Evolutionary conservation across 2,797 vertebrate genomes (phyloP).

Genomic region (Molossus molossus): DNA sequence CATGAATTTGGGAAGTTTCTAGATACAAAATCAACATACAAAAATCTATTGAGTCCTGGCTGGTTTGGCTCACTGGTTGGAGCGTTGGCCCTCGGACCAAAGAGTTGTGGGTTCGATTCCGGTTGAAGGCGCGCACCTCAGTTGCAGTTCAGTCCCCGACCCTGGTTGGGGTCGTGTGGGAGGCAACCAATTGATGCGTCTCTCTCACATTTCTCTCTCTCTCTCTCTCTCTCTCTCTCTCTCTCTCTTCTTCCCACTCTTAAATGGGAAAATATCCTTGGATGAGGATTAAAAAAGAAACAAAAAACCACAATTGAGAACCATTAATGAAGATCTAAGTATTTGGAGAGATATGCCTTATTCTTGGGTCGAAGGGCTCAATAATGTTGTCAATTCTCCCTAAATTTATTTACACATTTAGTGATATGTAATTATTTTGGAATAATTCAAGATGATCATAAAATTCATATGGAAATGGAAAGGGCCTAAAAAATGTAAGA

Average conservation of each 20-base stretch:
- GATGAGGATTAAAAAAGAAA: too few relatives aligned
- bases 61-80: too few relatives aligned
- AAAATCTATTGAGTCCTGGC: slow-evolving; percentile 15
- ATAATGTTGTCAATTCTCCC: background rate
- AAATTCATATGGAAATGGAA: slow-evolving; percentile 27
- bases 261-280: too few relatives aligned
- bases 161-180: too few relatives aligned
- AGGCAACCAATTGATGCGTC: too few relatives aligned
- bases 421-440: background rate
- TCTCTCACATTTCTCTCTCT: too few relatives aligned
- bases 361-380: background rate
- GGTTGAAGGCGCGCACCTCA: too few relatives aligned
- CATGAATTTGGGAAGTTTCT: slow-evolving; percentile 11
- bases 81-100: too few relatives aligned
- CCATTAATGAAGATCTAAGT: slow-evolving; percentile 26
- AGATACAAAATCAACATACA: slow-evolving; percentile 17
- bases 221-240: too few relatives aligned
- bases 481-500: background rate
- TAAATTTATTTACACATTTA: slow-evolving; percentile 22
- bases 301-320: background rate
- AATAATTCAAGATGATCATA: slow-evolving; percentile 47
- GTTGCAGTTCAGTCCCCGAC: too few relatives aligned
- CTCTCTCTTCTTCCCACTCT: too few relatives aligned
- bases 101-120: too few relatives aligned
- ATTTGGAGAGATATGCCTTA: background rate